Conservation (phyloP, 2,113 vertebrate genomes). For the Paraplagusia blochii region DNA sequence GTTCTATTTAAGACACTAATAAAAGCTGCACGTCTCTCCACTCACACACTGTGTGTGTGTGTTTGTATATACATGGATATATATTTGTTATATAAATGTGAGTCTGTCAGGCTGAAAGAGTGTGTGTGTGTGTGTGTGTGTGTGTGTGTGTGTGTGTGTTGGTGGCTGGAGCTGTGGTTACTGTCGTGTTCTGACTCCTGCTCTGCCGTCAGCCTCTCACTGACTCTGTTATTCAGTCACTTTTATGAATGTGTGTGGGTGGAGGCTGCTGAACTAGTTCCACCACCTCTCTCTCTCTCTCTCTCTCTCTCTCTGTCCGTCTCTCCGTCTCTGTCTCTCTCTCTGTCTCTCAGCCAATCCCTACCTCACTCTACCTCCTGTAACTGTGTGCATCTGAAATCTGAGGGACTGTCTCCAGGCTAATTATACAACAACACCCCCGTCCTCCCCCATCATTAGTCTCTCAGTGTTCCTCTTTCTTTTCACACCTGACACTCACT, state of each 20-base stretch:
- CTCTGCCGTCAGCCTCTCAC: conserved; percentile 44
- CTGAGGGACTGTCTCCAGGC: conserved; percentile 51
- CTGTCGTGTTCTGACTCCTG: conserved; percentile 38
- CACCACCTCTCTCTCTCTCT: conserved; percentile 43
- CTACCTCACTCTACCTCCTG: conserved; percentile 8
- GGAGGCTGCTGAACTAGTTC: conserved; percentile 67
- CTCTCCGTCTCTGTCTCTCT: conserved; percentile 38
- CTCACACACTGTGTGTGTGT: neutral
- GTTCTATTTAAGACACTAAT: no score
- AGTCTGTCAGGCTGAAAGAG: no score
- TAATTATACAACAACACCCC: conserved; percentile 66
- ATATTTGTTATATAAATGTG: neutral
- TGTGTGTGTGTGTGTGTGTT: conserved; percentile 14
- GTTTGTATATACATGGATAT: conserved; percentile 3
- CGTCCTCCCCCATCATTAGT: conserved; percentile 20
- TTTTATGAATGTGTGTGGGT: conserved; percentile 71
- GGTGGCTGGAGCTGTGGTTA: conserved; percentile 36
- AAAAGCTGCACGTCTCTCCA: no score
- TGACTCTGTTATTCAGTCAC: conserved; percentile 58
- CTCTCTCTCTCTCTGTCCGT: conserved; percentile 11
- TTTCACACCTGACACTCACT: conserved; percentile 15
- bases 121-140: neutral
- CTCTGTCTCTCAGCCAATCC: neutral
- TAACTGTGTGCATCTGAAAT: conserved; percentile 16
- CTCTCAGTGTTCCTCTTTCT: conserved; percentile 29